A percentile compares a stretch with the other conserved stretches of the same genome.
These are phyloP conservation scores for Cepphus grylle DNA, from an alignment of 2,113 vertebrate species.

Conservation along the genomic window DNA sequence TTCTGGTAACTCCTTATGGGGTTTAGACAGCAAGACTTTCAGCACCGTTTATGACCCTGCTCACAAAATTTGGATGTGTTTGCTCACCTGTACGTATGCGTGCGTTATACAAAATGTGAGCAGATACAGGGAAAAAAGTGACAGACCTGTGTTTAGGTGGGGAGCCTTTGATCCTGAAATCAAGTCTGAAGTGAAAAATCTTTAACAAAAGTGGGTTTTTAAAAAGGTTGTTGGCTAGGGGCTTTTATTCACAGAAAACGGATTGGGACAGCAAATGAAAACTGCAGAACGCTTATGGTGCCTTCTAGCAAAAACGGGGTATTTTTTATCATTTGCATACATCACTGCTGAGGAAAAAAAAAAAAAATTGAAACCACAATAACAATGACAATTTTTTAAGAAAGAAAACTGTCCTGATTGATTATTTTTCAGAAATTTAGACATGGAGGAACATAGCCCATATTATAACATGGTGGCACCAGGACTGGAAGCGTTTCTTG, in stretches of 20 bases:
- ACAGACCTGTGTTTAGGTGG: background rate
- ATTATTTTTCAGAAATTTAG: background rate
- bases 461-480: background rate
- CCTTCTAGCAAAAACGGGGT: background rate
- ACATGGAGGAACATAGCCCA: background rate
- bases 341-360: background rate
- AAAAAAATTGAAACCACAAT: background rate
- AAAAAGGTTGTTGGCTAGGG: background rate
- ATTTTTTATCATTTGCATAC: background rate
- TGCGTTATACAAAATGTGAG: background rate
- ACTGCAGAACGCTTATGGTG: background rate
- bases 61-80: background rate
- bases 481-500: background rate
- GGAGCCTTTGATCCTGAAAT: background rate
- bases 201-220: background rate
- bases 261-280: background rate
- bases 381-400: background rate
- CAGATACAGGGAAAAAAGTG: background rate
- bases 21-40: background rate
- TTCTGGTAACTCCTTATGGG: background rate
- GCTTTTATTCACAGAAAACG: background rate
- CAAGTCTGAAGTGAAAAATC: background rate
- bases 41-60: background rate
- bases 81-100: background rate
- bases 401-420: background rate